Conservation (phyloP, 2,797 vertebrate species). For the Leontopithecus rosalia region DNA sequence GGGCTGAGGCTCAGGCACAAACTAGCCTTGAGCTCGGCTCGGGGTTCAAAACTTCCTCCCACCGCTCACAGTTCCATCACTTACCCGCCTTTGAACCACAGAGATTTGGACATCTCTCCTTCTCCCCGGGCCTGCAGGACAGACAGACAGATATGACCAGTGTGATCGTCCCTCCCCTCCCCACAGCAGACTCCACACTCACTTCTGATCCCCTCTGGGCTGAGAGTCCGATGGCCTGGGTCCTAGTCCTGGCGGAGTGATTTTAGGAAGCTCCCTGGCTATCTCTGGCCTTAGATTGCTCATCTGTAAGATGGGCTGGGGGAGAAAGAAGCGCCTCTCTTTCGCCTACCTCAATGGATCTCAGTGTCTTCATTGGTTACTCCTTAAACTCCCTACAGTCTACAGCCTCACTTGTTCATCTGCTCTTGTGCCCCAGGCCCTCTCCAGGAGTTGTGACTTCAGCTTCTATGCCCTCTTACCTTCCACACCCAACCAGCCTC, state of each 20-base stretch:
- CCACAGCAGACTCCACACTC: neutral
- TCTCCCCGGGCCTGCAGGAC: conserved; percentile 92
- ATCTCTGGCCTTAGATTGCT: neutral
- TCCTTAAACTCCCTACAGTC: neutral
- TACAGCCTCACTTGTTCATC: neutral
- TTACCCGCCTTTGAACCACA: conserved; percentile 97
- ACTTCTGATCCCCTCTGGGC: neutral
- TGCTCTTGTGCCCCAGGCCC: neutral
- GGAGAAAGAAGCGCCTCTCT: neutral
- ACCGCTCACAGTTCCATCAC: conserved; percentile 62
- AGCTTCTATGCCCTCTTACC: neutral
- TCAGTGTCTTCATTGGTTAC: neutral
- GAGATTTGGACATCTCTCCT: conserved; percentile 90
- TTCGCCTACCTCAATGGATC: neutral
- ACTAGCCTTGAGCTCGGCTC: neutral
- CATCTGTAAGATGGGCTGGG: neutral
- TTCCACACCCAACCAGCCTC: neutral
- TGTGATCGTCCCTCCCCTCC: neutral
- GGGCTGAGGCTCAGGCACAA: neutral
- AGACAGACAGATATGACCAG: conserved; percentile 33
- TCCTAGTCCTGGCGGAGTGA: neutral
- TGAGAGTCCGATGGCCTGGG: neutral
- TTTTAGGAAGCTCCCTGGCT: neutral
- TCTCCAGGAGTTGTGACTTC: neutral
- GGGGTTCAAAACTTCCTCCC: neutral